Percentiles rank a stretch among this genome's conserved stretches.
Conservation (phyloP, 2,888 invertebrate genomes). For the Dynastes grantii region DNA sequence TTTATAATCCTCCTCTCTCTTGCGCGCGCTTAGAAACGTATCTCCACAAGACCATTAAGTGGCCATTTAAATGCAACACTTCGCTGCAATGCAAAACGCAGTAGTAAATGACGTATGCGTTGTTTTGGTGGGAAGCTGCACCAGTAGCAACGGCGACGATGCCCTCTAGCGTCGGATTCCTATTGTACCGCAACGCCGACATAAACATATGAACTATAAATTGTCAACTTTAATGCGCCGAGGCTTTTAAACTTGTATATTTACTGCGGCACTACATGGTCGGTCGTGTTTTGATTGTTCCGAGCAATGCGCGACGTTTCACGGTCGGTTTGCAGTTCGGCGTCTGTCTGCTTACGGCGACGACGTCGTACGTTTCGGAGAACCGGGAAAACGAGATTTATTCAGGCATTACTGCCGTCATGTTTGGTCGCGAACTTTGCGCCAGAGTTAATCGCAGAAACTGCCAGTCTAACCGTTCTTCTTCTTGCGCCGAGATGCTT, state of each 20-base stretch:
- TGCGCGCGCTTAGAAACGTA: not conserved
- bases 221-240: slow-evolving; percentile 26
- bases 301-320: not conserved
- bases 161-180: not conserved
- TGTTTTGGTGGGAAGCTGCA: not conserved
- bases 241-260: slow-evolving; percentile 21
- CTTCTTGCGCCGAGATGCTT: not conserved
- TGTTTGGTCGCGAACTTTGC: slow-evolving; percentile 11
- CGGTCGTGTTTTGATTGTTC: slow-evolving; percentile 28
- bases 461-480: not conserved
- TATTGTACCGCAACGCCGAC: not conserved
- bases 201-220: slow-evolving; percentile 30
- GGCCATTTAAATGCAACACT: slow-evolving; percentile 37
- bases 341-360: slow-evolving; percentile 6
- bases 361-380: slow-evolving; percentile 3
- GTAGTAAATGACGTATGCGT: slow-evolving; percentile 4
- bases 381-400: not conserved
- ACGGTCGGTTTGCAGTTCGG: slow-evolving; percentile 1
- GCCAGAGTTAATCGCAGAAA: not conserved
- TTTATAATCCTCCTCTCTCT: not conserved
- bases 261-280: not conserved
- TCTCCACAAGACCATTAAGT: slow-evolving; percentile 12
- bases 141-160: not conserved
- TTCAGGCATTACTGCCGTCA: slow-evolving; percentile 4
- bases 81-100: not conserved